Evolutionary conservation across 2,113 vertebrate genomes (phyloP), one percentile per base, ranked within the genome.

Genomic region (Thunnus maccoyii): DNA sequence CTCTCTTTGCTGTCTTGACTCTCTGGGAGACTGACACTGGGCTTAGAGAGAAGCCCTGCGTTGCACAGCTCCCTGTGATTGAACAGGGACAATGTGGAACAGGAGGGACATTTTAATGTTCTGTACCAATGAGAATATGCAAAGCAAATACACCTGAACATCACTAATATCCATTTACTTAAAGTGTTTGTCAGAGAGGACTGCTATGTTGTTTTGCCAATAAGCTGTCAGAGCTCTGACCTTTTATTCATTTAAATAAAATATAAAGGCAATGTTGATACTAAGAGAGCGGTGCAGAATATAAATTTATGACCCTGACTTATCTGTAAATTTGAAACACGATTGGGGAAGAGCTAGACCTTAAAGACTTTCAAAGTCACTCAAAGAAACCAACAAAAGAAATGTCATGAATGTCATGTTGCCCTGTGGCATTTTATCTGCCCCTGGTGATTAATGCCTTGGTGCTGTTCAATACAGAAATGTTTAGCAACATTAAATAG

Each of bases 11-110:
- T 65, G 82, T 88, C 84, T 87, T n/a, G 41, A 66, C 85, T 76
- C 88, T 87, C 63, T 56, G 52, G 63, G 77, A 88, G 89, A 86
- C 77, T 83, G 87, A 91, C 91, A 80, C 27, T 7, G 17, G 69
- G 89, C 76, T 89, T 87, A 75, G 50, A 63, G 88, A 85, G 41
- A 60, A 74, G 73, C 84, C 85, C 79, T 75, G 54, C 51, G 57
- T 16, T 74, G 79, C 83, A 30, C 44, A 12, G 65, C 71, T 84
- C 77, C 84, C 78, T 82, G 76, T 82, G 89, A 90, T 84, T 86
- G 82, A 88, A 80, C 68, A 57, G 86, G 82, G 82, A 85, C 74
- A 64, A 54, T 46, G 2, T 11, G 18, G 72, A 88, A 16, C 81
- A 58, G 56, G 66, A 46, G 66, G 66, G 71, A 80, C 71, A 67